A percentile compares a stretch with the other conserved stretches of the same genome.
These are phyloP conservation scores for Capitulum mitella DNA, from an alignment of 2,888 invertebrate genomes.

Conservation along the genomic window DNA sequence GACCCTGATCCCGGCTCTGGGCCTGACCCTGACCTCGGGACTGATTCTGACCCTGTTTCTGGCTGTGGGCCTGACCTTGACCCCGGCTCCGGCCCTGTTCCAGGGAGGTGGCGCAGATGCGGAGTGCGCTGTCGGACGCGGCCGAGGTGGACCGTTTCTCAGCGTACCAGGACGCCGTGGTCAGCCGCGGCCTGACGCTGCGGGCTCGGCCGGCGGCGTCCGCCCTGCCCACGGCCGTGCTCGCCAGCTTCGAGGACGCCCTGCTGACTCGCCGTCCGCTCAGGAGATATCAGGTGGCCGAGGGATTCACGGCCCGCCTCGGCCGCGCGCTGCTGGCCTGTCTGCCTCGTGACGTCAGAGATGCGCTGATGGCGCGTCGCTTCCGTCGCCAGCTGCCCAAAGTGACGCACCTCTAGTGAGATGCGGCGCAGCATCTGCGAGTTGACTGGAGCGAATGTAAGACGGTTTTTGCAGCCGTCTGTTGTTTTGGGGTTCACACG, in stretches of 20 bases:
- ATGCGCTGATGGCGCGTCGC: background rate
- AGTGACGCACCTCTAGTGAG: background rate
- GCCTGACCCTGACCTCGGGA: too few species aligned
- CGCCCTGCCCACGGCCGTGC: background rate
- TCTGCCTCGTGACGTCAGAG: background rate
- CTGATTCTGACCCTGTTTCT: too few species aligned
- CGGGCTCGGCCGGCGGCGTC: background rate
- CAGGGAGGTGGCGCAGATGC: slow-evolving; percentile 7
- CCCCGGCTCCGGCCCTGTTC: background rate
- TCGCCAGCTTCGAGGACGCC: background rate
- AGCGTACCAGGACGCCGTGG: slow-evolving; percentile 1
- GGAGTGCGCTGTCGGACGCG: background rate
- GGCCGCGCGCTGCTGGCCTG: background rate
- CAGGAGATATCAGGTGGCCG: background rate
- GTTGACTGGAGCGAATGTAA: too few species aligned
- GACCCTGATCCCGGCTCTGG: too few species aligned
- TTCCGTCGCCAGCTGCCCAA: background rate
- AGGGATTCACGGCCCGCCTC: background rate
- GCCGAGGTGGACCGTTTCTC: slow-evolving; percentile 17
- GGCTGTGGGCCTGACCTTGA: too few species aligned
- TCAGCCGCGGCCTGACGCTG: background rate
- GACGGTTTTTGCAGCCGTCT: too few species aligned
- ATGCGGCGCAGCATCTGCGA: too few species aligned
- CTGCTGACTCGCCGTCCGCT: background rate
- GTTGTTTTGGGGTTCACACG: too few species aligned